Base-by-base conservation (phyloP, 2,113 vertebrate genomes). In the Chloropsis cyanopogon region DNA sequence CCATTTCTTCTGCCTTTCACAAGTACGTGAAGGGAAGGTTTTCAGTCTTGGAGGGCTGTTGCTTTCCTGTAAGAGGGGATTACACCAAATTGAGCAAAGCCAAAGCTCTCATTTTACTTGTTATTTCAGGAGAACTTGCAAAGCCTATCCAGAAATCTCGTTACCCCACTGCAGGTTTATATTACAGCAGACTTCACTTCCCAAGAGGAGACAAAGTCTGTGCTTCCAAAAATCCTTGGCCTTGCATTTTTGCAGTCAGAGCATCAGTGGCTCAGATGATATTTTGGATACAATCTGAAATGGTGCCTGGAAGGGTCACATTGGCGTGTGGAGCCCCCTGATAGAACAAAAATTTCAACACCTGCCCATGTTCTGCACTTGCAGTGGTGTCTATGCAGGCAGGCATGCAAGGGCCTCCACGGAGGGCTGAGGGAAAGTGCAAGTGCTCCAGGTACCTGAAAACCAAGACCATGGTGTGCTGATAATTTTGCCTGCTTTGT, bases 401-500 rank as follows among this genome's bases (percentile, higher is more conserved):
- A 56, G 41, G 18, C 0, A 3, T 23, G 61, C 49, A 28, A 35
- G 63, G 42, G 14, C 39, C 60, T 49, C 22, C 65, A 79, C 64
- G 25, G 63, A 61, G 47, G 53, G 50, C 5, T 44, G n/a, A 80
- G 64, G 54, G 71, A 63, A 80, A 23, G 33, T 46, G 39, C 60
- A 44, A 64, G 29, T 59, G 50, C 63, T 75, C 47, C 57, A 37
- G 60, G 56, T 86, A 86, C 82, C 72, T 81, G 68, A 81, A 93
- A 96, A 33, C 44, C 57, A 69, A 61, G 83, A 46, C 72, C 86
- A 28, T 7, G 37, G 56, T 68, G 71, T 19, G 59, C 71, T 70
- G 79, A 33, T 93, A 68, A 68, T 83, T 86, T 94, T 95, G 80
- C 70, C 93, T 95, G 92, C 86, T 95, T 92, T 82, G 82, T 97